phyloP scores from a whole-genome alignment of 2,888 invertebrate species.

The Parnassius apollo region DNA sequence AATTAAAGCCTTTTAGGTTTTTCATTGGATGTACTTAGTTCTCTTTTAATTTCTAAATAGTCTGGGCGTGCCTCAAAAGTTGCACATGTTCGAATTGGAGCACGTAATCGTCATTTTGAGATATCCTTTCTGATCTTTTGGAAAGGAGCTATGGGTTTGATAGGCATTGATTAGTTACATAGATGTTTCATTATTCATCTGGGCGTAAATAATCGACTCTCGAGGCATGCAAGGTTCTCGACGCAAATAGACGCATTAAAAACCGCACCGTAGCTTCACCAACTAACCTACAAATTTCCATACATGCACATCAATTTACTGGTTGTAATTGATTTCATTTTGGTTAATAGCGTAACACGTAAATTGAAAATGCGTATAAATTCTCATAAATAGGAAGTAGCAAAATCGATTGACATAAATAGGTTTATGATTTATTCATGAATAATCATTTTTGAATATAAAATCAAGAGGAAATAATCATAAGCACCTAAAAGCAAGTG shows the following conservation, averaged over 20 bases:
- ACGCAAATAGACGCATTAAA: conserved; percentile 56
- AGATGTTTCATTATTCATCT: conserved; percentile 59
- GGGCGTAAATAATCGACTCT: conserved; percentile 65
- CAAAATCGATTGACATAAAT: too few species aligned
- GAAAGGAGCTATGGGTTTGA: conserved; percentile 35
- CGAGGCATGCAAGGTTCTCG: conserved; percentile 46
- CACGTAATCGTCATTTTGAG: conserved; percentile 37
- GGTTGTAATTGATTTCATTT: conserved; percentile 29
- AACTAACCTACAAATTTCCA: conserved; percentile 62
- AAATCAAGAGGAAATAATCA: too few species aligned
- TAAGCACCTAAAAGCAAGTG: too few species aligned
- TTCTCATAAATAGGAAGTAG: background rate
- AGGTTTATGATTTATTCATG: too few species aligned
- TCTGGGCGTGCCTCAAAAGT: conserved; percentile 31
- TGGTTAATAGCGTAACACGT: conserved; percentile 32
- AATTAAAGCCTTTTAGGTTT: conserved; percentile 21
- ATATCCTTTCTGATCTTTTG: conserved; percentile 29
- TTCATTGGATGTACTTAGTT: conserved; percentile 10
- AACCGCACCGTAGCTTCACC: conserved; percentile 43
- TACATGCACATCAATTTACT: conserved; percentile 36
- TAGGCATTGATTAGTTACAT: conserved; percentile 64
- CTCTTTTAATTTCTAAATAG: conserved; percentile 29
- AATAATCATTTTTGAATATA: too few species aligned
- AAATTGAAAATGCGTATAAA: conserved; percentile 36
- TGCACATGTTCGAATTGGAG: conserved; percentile 23